A percentile compares a stretch with the other conserved stretches of the same genome.
These are phyloP conservation scores for Chymomyza caudatula DNA, from an alignment of 2,888 invertebrate genomes.

Conservation along the genomic window DNA sequence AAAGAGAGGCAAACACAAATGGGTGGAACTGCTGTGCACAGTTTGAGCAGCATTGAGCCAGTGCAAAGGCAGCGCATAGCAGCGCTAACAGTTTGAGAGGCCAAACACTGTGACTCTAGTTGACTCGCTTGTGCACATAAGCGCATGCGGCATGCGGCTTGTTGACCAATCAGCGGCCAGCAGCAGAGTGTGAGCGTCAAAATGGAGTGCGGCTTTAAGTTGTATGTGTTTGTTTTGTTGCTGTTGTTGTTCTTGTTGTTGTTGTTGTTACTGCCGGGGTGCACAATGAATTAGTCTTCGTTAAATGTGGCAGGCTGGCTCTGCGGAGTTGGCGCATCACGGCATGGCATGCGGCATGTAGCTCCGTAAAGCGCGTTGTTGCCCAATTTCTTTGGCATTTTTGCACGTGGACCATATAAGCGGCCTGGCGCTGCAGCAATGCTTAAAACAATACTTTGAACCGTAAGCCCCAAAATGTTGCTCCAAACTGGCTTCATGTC, in stretches of 20 bases:
- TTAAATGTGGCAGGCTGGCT: constrained; percentile 63
- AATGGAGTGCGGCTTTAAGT: constrained; percentile 40
- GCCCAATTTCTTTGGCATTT: constrained; percentile 42
- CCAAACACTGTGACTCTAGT: constrained; percentile 16
- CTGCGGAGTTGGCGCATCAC: constrained; percentile 17
- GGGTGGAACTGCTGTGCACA: not conserved
- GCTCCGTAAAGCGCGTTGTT: constrained; percentile 43
- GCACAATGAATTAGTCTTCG: constrained; percentile 74
- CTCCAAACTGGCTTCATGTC: constrained; percentile 32
- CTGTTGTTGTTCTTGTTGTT: constrained; percentile 20
- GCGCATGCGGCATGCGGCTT: not conserved
- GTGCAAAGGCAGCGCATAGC: constrained; percentile 6
- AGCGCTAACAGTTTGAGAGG: constrained; percentile 31
- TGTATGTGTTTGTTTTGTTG: constrained; percentile 3
- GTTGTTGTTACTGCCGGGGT: constrained; percentile 22
- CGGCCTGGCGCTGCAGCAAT: constrained; percentile 29
- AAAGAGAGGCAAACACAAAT: not conserved
- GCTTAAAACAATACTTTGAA: constrained; percentile 66
- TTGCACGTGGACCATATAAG: not conserved
- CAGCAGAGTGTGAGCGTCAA: constrained; percentile 34
- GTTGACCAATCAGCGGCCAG: constrained; percentile 42
- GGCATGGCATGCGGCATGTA: constrained; percentile 3
- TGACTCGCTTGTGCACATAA: constrained; percentile 42
- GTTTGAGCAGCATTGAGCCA: constrained; percentile 1
- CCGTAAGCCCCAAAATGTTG: constrained; percentile 47